Evolutionary conservation across 1,140 invertebrate species (phyloP), one percentile per base, ranked within the genome.

Genomic region (Wasmannia auropunctata): DNA sequence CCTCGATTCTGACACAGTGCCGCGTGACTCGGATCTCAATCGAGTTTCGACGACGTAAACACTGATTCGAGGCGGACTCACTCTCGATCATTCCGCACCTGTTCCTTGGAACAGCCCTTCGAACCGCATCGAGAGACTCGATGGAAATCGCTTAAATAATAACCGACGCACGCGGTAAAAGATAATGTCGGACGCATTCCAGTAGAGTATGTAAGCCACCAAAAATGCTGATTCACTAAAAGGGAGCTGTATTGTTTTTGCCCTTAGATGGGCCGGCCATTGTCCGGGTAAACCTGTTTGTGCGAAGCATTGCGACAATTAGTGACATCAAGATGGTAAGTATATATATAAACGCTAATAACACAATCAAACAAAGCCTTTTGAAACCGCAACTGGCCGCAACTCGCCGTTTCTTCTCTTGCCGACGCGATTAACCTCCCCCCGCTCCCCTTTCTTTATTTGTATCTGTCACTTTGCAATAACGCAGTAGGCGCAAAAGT

Each of bases 251-350:
- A 88, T 95, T 95, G 88, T 95, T 95, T 95, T 95, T 95, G 94
- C 94, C 96, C 96, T 95, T 97, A 98, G 97, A 98, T 98, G 98
- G 98, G 95, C 98, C 98, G 94, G 98, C 98, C 94, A 97, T 98
- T 96, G 98, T 98, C 96, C 97, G 97, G 96, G 98, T 99, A 96
- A 99, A 99, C 97, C 97, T 99, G 96, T 99, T 98, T 97, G 98
- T 99, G 94, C 96, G 98, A 96, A 98, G 98, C 97, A 99, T 99
- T 95, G 98, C 98, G 94, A 99, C 98, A 95, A 99, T 99, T 96
- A 98, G 98, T 97, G 98, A 99, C 97, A 98, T 99, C 96, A 99
- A 99, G 96, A 99, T 99, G 98, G 98, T 98, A 98, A 98, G 98
- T 98, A 95, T 94, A 89, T 94, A 89, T 98, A 95, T 93, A 67